Evolutionary conservation across 2,888 invertebrate species (phyloP).

Genomic region (Cactoblastis cactorum): DNA sequence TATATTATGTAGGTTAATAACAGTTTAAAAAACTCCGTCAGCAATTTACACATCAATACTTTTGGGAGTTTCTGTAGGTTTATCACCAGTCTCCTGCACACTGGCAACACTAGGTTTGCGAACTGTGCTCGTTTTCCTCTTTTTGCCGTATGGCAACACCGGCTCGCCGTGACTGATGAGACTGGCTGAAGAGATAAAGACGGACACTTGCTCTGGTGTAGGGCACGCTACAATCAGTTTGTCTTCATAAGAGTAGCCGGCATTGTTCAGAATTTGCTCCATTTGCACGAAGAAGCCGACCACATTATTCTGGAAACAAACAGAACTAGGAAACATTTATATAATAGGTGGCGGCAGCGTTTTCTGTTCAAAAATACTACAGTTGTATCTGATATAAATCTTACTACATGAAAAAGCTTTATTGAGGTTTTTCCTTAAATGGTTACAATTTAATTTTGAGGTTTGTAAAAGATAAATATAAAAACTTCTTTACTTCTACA

Average conservation of each 20-base stretch:
- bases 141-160: constrained; percentile 67
- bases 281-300: constrained; percentile 93
- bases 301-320: constrained; percentile 85
- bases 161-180: constrained; percentile 76
- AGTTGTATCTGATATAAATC: too few species aligned
- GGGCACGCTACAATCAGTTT: constrained; percentile 92
- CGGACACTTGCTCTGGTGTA: constrained; percentile 94
- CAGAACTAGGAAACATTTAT: not conserved
- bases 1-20: not conserved
- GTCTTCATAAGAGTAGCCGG: constrained; percentile 90
- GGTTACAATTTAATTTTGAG: too few species aligned
- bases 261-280: constrained; percentile 85
- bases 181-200: constrained; percentile 89
- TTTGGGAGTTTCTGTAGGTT: constrained; percentile 11
- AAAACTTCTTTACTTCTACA: too few species aligned
- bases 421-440: too few species aligned
- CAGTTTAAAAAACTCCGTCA: too few species aligned
- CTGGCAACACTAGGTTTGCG: constrained; percentile 57
- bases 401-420: too few species aligned
- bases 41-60: constrained; percentile 1
- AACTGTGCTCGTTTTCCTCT: constrained; percentile 48
- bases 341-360: too few species aligned
- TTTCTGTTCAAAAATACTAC: too few species aligned
- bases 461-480: too few species aligned
- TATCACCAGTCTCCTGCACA: constrained; percentile 43